Evolutionary conservation across 1,140 invertebrate genomes (phyloP), one percentile per base, ranked within the genome.

Genomic region (Calliopsis andreniformis): DNA sequence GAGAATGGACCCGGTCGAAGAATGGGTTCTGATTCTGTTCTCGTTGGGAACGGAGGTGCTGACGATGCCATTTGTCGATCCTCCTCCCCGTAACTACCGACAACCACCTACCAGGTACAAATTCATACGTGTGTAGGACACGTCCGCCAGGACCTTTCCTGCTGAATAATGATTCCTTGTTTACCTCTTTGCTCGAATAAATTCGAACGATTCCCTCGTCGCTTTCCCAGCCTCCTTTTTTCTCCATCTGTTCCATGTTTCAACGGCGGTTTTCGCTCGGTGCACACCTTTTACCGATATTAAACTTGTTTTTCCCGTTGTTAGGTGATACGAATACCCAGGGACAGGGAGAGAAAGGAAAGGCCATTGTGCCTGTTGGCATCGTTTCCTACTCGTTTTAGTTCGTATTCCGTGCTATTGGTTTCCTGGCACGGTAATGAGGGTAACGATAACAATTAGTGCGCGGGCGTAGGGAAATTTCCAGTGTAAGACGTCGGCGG

Each of bases 11-110:
- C 69, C 51, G 49, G 35, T 23, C 68, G 76, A 87, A 88, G 85
- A 87, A 88, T 88, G 63, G 85, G 56, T 72, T 83, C 85, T 87
- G 80, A 87, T 88, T 87, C 83, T 76, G 77, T 84, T 86, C 81
- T 76, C 59, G 83, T 43, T 67, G 67, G 79, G 84, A 87, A 75
- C 71, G 79, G 67, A 87, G 83, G 69, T 86, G 86, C 85, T 87
- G 86, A 88, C 83, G 83, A 73, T 25, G 86, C 82, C 79, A 83
- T 86, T 87, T 83, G 70, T 78, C 78, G 68, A 72, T 70, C 76
- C 39, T n/a, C n/a, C n/a, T n/a, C n/a, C 73, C 61, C 62, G 76
- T 79, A 83, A 83, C 82, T 79, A 64, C 62, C 14, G 32, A 30
- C 35, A 53, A 71, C 53, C 70, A 75, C 49, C 51, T 76, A 55